Evolutionary conservation across 2,113 vertebrate genomes (phyloP).

Genomic region (Notiomystis cincta): DNA sequence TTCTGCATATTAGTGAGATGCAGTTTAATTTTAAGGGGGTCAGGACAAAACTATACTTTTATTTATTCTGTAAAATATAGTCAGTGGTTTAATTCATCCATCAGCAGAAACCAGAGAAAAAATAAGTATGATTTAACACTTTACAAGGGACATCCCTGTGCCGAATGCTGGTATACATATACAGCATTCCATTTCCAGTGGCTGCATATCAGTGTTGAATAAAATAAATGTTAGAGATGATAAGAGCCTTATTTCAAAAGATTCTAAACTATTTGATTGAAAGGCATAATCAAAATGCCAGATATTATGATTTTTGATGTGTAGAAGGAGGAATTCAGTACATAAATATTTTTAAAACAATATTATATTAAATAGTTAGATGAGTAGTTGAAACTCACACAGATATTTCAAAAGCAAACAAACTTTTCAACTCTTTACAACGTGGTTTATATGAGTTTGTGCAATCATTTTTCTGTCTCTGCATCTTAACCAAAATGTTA

Average conservation of each 20-base stretch:
- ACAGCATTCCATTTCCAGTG: not conserved
- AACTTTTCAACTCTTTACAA: not conserved
- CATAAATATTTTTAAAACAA: not conserved
- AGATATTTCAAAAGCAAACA: not conserved
- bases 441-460: not conserved
- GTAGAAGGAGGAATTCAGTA: not conserved
- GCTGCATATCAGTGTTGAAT: not conserved
- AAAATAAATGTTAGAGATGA: not conserved
- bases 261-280: not conserved
- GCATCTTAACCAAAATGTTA: not conserved
- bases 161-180: not conserved
- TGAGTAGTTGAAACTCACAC: not conserved
- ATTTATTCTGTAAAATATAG: not conserved
- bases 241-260: not conserved
- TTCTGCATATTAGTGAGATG: conserved; percentile 15
- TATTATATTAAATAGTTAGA: not conserved
- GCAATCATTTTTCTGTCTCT: not conserved
- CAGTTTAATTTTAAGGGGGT: conserved; percentile 29
- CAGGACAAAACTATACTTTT: not conserved
- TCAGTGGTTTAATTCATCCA: not conserved
- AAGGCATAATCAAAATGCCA: not conserved
- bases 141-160: not conserved
- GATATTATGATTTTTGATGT: not conserved
- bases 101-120: not conserved
- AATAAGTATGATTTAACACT: not conserved